Percentiles rank a stretch among this genome's conserved stretches.
Evolutionary conservation across 2,113 vertebrate genomes (phyloP).

Genomic region (Neofelis nebulosa): DNA sequence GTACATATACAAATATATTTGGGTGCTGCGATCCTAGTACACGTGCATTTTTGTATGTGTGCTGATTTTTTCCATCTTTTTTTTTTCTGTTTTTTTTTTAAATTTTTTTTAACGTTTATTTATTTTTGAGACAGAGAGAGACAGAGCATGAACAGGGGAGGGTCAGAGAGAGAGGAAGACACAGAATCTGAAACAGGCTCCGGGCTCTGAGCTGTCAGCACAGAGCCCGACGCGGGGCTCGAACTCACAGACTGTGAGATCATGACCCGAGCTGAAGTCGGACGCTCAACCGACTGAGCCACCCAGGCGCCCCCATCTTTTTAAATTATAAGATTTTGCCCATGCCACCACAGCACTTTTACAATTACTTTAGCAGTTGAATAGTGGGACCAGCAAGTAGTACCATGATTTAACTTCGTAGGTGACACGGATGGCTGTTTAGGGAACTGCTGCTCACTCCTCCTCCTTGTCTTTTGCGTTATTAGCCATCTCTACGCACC

Average conservation of each 20-base stretch:
- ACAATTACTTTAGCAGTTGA: background rate
- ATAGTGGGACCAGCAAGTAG: background rate
- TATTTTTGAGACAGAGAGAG: too few relatives aligned
- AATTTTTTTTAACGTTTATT: too few relatives aligned
- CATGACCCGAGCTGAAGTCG: too few relatives aligned
- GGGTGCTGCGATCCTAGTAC: background rate
- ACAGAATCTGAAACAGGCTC: too few relatives aligned
- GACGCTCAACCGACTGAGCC: too few relatives aligned
- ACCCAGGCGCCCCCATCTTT: background rate
- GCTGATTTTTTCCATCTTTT: background rate
- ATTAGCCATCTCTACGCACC: too few relatives aligned
- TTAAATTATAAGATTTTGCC: background rate
- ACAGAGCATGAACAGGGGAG: too few relatives aligned
- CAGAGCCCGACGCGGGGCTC: too few relatives aligned
- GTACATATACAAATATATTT: background rate
- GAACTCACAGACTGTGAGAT: too few relatives aligned
- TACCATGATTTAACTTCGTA: background rate
- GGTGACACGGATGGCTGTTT: background rate
- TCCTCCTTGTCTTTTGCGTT: background rate
- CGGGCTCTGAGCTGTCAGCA: too few relatives aligned
- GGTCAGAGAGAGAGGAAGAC: too few relatives aligned
- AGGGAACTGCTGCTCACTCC: background rate
- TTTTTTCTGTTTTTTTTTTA: too few relatives aligned
- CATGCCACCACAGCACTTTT: background rate
- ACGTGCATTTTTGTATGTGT: background rate